Percentiles rank a stretch among this genome's conserved stretches.
Conservation (phyloP, 2,797 vertebrate species). For the Ciconia nigra region DNA sequence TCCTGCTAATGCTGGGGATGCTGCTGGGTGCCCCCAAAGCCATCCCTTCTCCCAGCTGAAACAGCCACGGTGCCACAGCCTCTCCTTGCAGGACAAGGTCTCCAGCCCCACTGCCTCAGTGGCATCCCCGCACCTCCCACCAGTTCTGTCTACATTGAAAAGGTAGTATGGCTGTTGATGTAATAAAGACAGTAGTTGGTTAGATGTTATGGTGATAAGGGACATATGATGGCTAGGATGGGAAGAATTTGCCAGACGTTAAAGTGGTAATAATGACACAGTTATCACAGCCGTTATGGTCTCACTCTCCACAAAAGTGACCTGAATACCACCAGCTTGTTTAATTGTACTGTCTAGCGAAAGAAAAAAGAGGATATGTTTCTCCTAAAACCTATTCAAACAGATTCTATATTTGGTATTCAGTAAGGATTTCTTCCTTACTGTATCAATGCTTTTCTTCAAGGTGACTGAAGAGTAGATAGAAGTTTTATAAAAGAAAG, state of each 20-base stretch:
- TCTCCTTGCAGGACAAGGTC: neutral
- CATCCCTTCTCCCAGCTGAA: neutral
- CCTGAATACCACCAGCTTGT: neutral
- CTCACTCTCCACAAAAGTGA: neutral
- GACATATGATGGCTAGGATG: neutral
- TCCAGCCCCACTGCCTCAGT: accelerated
- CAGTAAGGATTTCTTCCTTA: neutral
- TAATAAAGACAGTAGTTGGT: neutral
- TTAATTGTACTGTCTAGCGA: neutral
- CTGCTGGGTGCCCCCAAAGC: accelerated
- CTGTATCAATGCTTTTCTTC: neutral
- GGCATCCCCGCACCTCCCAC: neutral
- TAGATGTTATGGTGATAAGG: neutral
- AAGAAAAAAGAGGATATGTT: neutral
- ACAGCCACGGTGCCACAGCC: neutral
- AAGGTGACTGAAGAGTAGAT: neutral
- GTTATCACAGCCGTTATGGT: neutral
- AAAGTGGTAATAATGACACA: neutral
- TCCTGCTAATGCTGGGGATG: accelerated
- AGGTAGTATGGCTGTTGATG: neutral
- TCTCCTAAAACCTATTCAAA: neutral
- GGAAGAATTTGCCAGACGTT: neutral
- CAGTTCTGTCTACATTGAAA: neutral
- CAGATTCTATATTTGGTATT: neutral
- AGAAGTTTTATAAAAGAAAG: neutral